phyloP scores from a whole-genome alignment of 1,140 invertebrate genomes.

The Papilio dardanus region DNA sequence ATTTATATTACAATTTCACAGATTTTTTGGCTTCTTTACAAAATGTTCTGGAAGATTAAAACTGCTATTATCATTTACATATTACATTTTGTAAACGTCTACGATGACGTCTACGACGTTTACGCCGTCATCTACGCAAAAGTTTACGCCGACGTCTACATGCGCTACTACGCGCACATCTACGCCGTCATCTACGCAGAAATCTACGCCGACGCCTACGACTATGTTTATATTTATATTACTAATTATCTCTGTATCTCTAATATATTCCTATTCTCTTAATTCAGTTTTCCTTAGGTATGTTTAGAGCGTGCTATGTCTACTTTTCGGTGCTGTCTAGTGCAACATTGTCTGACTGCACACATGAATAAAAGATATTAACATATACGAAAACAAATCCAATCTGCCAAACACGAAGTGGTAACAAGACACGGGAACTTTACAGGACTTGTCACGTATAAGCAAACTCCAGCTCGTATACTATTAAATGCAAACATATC shows the following conservation, averaged over 20 bases:
- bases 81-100: neutral
- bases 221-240: too few species aligned
- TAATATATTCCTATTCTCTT: neutral
- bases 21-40: neutral
- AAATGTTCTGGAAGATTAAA: too few species aligned
- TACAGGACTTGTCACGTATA: conserved; percentile 66
- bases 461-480: conserved; percentile 31
- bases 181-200: neutral
- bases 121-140: neutral
- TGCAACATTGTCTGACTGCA: neutral
- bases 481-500: conserved; percentile 38
- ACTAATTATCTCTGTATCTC: neutral
- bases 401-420: conserved; percentile 66
- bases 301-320: neutral
- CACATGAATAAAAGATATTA: conserved; percentile 50
- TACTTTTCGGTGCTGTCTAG: neutral
- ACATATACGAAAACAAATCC: conserved; percentile 70
- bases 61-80: too few species aligned
- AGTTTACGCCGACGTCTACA: neutral
- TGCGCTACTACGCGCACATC: neutral
- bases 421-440: conserved; percentile 67
- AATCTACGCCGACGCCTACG: neutral
- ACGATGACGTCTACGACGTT: neutral
- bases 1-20: too few species aligned
- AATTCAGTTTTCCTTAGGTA: neutral